Evolutionary conservation across 2,797 vertebrate species (phyloP).

Genomic region (Labeo calbasu): DNA sequence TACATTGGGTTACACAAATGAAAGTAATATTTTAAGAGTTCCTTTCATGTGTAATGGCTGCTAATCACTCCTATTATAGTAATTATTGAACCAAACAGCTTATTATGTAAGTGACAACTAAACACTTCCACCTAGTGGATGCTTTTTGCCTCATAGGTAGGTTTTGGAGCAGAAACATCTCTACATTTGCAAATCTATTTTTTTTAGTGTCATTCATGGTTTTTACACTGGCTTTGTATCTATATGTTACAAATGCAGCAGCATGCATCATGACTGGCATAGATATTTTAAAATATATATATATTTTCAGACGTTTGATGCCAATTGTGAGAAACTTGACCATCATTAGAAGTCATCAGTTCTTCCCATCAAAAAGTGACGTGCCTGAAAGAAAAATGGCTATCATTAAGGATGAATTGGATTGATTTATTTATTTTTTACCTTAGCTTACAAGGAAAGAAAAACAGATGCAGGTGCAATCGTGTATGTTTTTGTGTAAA

Average conservation of each 20-base stretch:
- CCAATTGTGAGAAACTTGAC: not conserved
- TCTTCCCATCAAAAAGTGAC: not conserved
- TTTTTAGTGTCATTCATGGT: not conserved
- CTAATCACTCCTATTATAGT: not conserved
- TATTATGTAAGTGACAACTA: not conserved
- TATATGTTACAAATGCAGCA: not conserved
- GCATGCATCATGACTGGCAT: not conserved
- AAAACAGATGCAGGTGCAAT: not conserved
- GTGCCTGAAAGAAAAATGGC: not conserved
- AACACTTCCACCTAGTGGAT: slow-evolving; percentile 50
- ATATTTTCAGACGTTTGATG: not conserved
- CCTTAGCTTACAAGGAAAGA: slow-evolving; percentile 1
- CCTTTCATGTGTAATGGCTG: not conserved
- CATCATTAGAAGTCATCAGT: not conserved
- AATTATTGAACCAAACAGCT: not conserved
- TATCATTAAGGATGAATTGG: not conserved
- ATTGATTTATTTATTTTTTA: not conserved
- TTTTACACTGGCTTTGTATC: not conserved
- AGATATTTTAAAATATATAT: not conserved
- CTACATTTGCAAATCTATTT: not conserved
- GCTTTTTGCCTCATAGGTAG: not conserved
- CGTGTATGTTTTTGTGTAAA: not conserved
- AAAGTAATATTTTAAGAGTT: not conserved
- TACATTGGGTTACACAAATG: not conserved
- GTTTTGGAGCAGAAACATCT: not conserved